phyloP scores from a whole-genome alignment of 2,888 invertebrate genomes.

The Mechanitis mazaeus region DNA sequence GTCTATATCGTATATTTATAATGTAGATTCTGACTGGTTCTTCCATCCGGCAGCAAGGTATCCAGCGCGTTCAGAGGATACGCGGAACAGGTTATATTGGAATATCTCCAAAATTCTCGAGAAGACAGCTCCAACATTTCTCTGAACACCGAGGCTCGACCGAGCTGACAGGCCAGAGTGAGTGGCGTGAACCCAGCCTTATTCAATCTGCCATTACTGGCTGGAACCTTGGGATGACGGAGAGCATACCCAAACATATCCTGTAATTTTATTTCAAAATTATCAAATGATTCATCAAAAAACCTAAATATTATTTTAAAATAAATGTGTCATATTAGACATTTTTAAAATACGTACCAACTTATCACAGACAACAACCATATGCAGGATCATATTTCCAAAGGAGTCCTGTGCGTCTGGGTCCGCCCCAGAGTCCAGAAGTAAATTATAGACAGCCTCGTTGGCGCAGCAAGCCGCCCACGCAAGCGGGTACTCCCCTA shows the following conservation, averaged over 20 bases:
- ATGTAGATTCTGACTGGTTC: slow-evolving; percentile 85
- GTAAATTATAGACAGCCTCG: slow-evolving; percentile 96
- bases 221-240: slow-evolving; percentile 94
- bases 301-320: neutral
- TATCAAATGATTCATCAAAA: too few relatives aligned
- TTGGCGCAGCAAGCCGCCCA: slow-evolving; percentile 99
- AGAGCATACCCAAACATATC: slow-evolving; percentile 99
- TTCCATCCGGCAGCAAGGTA: slow-evolving; percentile 94
- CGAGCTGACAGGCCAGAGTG: slow-evolving; percentile 96
- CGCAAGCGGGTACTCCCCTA: slow-evolving; percentile 97
- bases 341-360: slow-evolving; percentile 76
- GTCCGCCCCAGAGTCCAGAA: slow-evolving; percentile 94
- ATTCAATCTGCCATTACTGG: slow-evolving; percentile 94
- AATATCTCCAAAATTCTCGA: slow-evolving; percentile 98
- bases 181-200: slow-evolving; percentile 94
- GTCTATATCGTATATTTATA: too few relatives aligned
- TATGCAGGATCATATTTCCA: slow-evolving; percentile 99
- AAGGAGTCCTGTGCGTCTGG: slow-evolving; percentile 97
- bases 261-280: slow-evolving; percentile 63
- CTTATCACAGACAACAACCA: slow-evolving; percentile 99
- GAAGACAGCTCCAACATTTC: slow-evolving; percentile 98
- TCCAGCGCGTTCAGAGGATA: slow-evolving; percentile 98
- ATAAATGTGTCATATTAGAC: neutral
- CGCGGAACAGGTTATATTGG: slow-evolving; percentile 98
- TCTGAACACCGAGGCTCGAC: slow-evolving; percentile 96